Base-by-base conservation (phyloP, 2,888 invertebrate genomes). In the Nomada goodeniana region DNA sequence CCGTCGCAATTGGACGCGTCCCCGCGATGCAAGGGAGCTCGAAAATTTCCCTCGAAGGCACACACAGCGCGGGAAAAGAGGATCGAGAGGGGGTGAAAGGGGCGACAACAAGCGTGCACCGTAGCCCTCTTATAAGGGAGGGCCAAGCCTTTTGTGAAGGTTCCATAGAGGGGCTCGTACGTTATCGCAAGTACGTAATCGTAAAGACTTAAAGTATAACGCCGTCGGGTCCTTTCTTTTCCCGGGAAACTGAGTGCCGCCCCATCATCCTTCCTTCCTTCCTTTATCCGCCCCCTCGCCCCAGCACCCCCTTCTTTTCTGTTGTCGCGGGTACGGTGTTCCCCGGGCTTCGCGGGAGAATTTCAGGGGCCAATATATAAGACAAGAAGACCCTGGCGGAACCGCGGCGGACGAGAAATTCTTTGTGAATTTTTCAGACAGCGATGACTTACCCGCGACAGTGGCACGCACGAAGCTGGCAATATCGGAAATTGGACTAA, bases 191-290 rank as follows among this genome's bases (percentile, higher is more conserved):
- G 80, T 63, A 78, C 77, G 80, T 79, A 82, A 87, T 85, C 87
- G 83, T 86, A 84, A 89, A 87, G 83, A 81, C 80, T 87, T 87
- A 83, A 82, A 82, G 84, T 80, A 79, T 82, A 89, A 85, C 78
- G 73, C 65, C 73, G 76, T 76, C 68, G 80, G 76, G 44, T 80
- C 64, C 77, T 78, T 76, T 78, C 75, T 78, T 50, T 60, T 60
- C 26, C 44, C 15, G 36, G 63, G 76, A 72, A 76, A 73, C 60
- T 60, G 60, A 73, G 57, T 68, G 64, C 80, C 63, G 70, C 70
- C 74, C 76, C 84, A 70, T 80, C 77, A 76, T 81, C 67, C 85
- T 83, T 80, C 74, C 69, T 74, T 76, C 71, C 61, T 65, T 77
- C 69, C 60, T 72, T 52, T 67, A 36, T 52, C 68, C 36, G n/a